Base-by-base conservation (phyloP, 2,797 vertebrate genomes). In the Erpetoichthys calabaricus region DNA sequence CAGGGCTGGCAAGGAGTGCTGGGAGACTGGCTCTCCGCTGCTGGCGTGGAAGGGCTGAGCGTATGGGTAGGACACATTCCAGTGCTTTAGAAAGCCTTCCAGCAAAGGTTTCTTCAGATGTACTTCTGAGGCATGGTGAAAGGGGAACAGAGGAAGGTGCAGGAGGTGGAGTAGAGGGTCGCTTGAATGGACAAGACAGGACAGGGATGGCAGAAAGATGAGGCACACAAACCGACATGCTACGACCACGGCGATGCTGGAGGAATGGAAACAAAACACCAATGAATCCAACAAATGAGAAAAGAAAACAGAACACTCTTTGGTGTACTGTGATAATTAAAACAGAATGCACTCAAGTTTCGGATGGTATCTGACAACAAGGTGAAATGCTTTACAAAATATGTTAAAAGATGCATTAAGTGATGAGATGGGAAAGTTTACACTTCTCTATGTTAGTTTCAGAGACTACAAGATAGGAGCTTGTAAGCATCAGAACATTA, bases 161-260 rank as follows among this genome's bases (percentile, higher is more conserved):
- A 66, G 89, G 88, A 83, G 91, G 89, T 84, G 89, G 85, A 74
- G 88, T 91, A 81, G 85, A 85, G 70, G 89, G 81, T 76, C 77
- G 82, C 82, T 72, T 77, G 62, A 70, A 75, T 72, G 68, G 72
- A 58, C 65, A 63, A 68, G 81, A 83, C 71, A 75, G 62, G 80
- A 72, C 73, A 51, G 82, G 68, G 73, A 81, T 77, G 76, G 84
- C 83, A 79, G 88, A 86, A 78, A 89, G 86, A 73, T 86, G 86
- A 74, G 93, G 89, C 59, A 91, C 83, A 81, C 91, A 96, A 84
- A 97, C 77, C 58, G 89, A 97, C 92, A 99, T 97, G 94, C 95
- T 98, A 96, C 90, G 88, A 85, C 86, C 86, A 83, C 86, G 89
- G 74, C 75, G 89, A 82, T 60, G 84, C 83, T 86, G 73, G 75